A percentile compares a stretch with the other conserved stretches of the same genome.
These are phyloP conservation scores for Dicyrtomina minuta DNA, from an alignment of 2,888 invertebrate genomes.

Conservation along the genomic window DNA sequence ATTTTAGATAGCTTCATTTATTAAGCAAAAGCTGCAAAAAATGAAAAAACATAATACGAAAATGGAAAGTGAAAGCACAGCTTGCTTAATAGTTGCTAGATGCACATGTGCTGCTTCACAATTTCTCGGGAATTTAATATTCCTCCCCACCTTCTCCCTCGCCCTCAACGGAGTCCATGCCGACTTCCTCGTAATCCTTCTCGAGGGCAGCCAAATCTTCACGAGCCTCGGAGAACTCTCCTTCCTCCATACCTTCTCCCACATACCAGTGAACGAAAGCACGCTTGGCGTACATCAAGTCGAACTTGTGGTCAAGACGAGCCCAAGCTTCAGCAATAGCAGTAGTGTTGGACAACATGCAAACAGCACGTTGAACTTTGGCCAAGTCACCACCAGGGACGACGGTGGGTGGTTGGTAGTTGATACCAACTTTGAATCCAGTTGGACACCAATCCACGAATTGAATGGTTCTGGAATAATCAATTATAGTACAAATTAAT, in stretches of 20 bases:
- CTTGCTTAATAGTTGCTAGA: no score
- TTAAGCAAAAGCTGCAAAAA: no score
- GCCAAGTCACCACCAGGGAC: slow-evolving; percentile 60
- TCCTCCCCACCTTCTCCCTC: slow-evolving; percentile 45
- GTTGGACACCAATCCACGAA: slow-evolving; percentile 58
- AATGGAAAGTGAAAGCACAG: no score
- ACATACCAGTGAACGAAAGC: slow-evolving; percentile 91
- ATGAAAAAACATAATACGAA: no score
- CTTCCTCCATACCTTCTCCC: slow-evolving; percentile 61
- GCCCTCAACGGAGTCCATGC: slow-evolving; percentile 67
- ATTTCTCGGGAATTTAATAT: no score
- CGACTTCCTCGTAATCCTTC: slow-evolving; percentile 74
- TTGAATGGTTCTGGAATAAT: slow-evolving; percentile 28
- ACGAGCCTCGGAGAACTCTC: slow-evolving; percentile 76
- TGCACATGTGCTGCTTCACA: no score
- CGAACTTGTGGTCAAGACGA: slow-evolving; percentile 92
- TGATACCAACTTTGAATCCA: slow-evolving; percentile 58
- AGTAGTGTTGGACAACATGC: slow-evolving; percentile 87
- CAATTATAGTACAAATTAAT: not conserved
- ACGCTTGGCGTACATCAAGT: slow-evolving; percentile 94
- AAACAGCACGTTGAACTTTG: slow-evolving; percentile 74
- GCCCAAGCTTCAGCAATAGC: slow-evolving; percentile 98
- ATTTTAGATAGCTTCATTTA: no score
- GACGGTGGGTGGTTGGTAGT: slow-evolving; percentile 42
- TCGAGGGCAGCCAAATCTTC: slow-evolving; percentile 61